These are phyloP conservation scores for Tyto alba DNA, from an alignment of 2,113 vertebrate genomes.

Conservation along the genomic window DNA sequence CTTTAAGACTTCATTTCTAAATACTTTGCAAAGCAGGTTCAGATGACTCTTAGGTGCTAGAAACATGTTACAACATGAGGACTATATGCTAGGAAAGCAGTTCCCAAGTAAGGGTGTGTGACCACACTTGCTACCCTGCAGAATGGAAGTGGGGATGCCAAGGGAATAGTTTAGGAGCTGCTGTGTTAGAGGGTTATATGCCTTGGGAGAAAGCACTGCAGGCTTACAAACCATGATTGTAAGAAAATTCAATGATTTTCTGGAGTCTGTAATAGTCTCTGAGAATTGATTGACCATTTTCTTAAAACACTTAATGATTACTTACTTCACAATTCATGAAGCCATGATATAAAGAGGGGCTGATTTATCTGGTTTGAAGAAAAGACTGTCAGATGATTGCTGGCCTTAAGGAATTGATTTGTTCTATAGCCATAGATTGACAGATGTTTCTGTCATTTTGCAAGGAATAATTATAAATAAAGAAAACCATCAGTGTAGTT, in stretches of 20 bases:
- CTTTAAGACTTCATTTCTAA: conserved; percentile 34
- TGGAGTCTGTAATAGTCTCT: not conserved
- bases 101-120: conserved; percentile 51
- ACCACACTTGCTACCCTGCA: conserved; percentile 4
- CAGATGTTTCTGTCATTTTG: not conserved
- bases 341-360: not conserved
- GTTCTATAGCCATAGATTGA: not conserved
- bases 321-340: not conserved
- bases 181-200: not conserved
- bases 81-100: conserved; percentile 45
- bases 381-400: not conserved
- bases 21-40: conserved; percentile 27
- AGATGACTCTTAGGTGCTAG: conserved; percentile 3
- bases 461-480: not conserved
- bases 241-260: not conserved
- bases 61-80: conserved; percentile 25
- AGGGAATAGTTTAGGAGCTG: not conserved
- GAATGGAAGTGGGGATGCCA: not conserved
- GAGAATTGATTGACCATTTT: not conserved
- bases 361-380: not conserved
- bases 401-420: not conserved
- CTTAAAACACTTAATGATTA: not conserved
- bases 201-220: not conserved
- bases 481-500: not conserved
- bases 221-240: not conserved